These are phyloP conservation scores for Apodemia zela DNA, from an alignment of 2,888 invertebrate genomes.

Conservation along the genomic window DNA sequence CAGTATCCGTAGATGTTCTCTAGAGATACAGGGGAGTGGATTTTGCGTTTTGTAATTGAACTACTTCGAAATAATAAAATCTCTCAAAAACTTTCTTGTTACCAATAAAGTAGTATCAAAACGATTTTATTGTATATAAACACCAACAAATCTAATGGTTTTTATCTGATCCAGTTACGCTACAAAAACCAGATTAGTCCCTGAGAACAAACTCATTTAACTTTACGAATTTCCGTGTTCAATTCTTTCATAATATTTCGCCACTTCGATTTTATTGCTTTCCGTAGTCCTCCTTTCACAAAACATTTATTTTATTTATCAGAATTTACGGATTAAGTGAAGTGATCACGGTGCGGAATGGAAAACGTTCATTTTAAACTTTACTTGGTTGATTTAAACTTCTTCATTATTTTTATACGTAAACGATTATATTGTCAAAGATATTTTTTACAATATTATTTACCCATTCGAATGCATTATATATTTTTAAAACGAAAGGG, in stretches of 20 bases:
- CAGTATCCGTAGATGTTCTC: no score
- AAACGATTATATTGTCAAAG: no score
- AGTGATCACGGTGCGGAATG: slow-evolving; percentile 38
- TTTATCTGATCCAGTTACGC: slow-evolving; percentile 66
- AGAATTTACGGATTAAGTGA: slow-evolving; percentile 55
- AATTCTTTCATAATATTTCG: slow-evolving; percentile 57
- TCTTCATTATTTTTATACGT: slow-evolving; percentile 19
- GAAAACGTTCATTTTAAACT: slow-evolving; percentile 31
- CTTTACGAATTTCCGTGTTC: slow-evolving; percentile 67
- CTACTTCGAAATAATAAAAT: no score
- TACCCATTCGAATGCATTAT: no score
- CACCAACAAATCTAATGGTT: slow-evolving; percentile 39
- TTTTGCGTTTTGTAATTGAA: no score
- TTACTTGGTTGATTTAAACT: slow-evolving; percentile 32
- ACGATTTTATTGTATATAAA: not conserved
- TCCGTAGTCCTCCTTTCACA: slow-evolving; percentile 56
- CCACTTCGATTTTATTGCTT: slow-evolving; percentile 71
- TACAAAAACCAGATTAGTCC: slow-evolving; percentile 62
- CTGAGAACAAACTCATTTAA: slow-evolving; percentile 76
- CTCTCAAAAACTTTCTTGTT: no score
- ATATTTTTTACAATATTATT: no score
- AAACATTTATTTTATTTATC: slow-evolving; percentile 70
- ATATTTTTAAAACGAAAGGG: no score
- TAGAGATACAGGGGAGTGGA: no score
- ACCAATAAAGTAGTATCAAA: no score